Evolutionary conservation across 2,888 invertebrate genomes (phyloP).

Genomic region (Drosophila tripunctata): DNA sequence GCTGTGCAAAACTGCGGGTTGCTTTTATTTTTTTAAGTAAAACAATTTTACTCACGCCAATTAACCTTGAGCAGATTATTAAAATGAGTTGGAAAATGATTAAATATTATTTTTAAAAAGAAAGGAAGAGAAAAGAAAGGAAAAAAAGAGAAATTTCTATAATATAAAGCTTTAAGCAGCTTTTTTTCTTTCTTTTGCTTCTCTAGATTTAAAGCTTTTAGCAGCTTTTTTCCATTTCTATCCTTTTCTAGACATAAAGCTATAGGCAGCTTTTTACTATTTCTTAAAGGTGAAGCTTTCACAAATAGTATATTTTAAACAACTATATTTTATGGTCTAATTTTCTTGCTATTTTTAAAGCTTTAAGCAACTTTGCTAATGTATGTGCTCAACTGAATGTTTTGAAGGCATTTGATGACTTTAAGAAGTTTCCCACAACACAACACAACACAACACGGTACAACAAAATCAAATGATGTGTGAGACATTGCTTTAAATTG

Average conservation of each 20-base stretch:
- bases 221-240: too few species aligned
- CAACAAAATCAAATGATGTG: constrained; percentile 44
- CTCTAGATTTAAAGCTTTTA: not conserved
- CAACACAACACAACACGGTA: too few species aligned
- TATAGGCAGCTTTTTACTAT: too few species aligned
- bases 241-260: too few species aligned
- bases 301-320: too few species aligned
- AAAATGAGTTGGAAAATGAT: not conserved
- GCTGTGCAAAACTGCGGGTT: constrained; percentile 55
- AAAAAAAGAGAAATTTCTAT: not conserved
- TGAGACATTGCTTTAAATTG: constrained; percentile 54
- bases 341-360: not conserved
- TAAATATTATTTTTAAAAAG: not conserved
- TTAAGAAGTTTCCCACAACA: constrained; percentile 23
- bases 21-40: constrained; percentile 26
- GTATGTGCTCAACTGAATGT: not conserved
- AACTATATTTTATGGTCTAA: too few species aligned
- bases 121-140: not conserved
- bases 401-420: constrained; percentile 7
- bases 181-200: too few species aligned
- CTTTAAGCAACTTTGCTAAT: not conserved
- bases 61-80: constrained; percentile 54
- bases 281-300: too few species aligned
- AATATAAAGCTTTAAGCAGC: not conserved
- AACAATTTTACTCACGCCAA: constrained; percentile 64